phyloP scores from a whole-genome alignment of 2,797 vertebrate species.

The Rousettus madagascariensis region DNA sequence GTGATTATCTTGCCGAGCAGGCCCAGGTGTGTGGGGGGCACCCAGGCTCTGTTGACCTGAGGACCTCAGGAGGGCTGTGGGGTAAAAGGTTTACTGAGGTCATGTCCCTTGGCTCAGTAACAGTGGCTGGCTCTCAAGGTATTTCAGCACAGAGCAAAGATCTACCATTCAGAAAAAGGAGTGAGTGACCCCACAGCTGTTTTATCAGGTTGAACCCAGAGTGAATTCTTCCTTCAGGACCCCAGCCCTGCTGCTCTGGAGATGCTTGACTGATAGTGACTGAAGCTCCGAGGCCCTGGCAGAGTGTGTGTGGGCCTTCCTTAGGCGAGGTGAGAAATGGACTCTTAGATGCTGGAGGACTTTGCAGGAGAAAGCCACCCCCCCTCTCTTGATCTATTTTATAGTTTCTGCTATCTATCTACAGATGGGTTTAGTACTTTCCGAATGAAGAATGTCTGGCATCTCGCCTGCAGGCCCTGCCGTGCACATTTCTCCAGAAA shows the following conservation, averaged over 20 bases:
- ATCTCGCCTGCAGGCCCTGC: neutral
- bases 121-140: neutral
- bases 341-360: neutral
- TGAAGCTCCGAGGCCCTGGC: rapidly evolving
- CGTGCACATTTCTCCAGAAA: neutral
- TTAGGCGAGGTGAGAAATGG: neutral
- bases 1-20: neutral
- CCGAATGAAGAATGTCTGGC: neutral
- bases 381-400: rapidly evolving
- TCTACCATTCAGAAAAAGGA: neutral
- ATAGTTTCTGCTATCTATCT: neutral
- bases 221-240: neutral
- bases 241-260: neutral
- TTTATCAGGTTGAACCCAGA: neutral
- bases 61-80: neutral
- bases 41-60: neutral
- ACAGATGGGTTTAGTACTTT: neutral
- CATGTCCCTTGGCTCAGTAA: neutral
- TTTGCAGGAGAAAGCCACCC: neutral
- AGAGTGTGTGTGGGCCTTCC: neutral
- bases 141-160: neutral
- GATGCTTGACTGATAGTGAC: rapidly evolving
- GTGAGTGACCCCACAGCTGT: no score
- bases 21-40: neutral
- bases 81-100: neutral